phyloP scores from a whole-genome alignment of 23 tunicate genomes.

The Halocynthia aurantium region DNA sequence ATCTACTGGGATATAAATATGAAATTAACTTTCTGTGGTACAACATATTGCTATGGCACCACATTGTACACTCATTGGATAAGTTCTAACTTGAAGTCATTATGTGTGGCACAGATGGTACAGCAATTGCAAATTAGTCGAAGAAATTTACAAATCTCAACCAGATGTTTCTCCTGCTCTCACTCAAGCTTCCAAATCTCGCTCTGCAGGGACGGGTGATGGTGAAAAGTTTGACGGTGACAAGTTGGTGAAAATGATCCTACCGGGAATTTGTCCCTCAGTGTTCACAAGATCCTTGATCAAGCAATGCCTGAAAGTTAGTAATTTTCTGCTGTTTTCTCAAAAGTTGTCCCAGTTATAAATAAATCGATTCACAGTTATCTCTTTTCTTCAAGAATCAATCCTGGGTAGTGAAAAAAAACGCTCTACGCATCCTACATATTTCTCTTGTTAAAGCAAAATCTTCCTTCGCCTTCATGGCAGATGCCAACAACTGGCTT shows the following conservation, averaged over 20 bases:
- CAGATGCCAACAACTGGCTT: constrained; percentile 16
- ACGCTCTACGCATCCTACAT: constrained; percentile 16
- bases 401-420: constrained; percentile 2
- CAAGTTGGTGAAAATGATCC: constrained; percentile 21
- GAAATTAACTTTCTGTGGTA: too few species aligned
- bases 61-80: background rate
- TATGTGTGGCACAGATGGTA: constrained; percentile 15
- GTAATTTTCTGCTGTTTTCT: background rate
- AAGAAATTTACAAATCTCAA: constrained; percentile 23
- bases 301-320: constrained; percentile 23
- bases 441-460: constrained; percentile 14
- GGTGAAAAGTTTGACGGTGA: background rate
- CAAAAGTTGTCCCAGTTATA: too few species aligned
- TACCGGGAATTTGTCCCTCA: constrained; percentile 26
- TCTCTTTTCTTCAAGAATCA: background rate
- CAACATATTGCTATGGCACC: too few species aligned
- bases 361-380: too few species aligned
- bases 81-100: background rate
- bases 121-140: constrained; percentile 19
- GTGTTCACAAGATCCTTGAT: background rate
- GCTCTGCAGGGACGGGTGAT: background rate
- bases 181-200: constrained; percentile 9
- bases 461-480: constrained; percentile 6
- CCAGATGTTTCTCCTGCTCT: constrained; percentile 28
- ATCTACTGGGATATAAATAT: too few species aligned